Conservation (phyloP, 53 echinoderm and acorn worm species). For the Crossaster papposus region DNA sequence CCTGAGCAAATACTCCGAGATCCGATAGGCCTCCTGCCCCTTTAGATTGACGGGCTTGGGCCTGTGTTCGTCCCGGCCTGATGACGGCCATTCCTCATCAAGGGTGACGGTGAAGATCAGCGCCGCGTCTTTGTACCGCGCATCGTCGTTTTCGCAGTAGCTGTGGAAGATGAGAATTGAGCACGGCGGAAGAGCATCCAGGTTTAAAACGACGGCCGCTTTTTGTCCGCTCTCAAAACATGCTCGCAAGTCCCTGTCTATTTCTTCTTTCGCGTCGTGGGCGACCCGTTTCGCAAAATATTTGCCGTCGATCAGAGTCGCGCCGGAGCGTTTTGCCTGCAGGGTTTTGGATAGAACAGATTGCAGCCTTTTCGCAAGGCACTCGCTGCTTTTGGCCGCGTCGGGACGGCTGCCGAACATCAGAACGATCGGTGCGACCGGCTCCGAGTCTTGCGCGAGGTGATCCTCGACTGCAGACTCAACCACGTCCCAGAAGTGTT, state of each 20-base stretch:
- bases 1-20: constrained; percentile 21
- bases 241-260: constrained; percentile 42
- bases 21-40: background rate
- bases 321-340: background rate
- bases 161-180: constrained; percentile 87
- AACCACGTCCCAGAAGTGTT: constrained; percentile 65
- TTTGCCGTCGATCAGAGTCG: constrained; percentile 50
- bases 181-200: constrained; percentile 83
- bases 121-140: constrained; percentile 79
- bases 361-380: constrained; percentile 54
- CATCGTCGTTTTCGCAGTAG: constrained; percentile 93
- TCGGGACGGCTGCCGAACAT: constrained; percentile 55
- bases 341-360: constrained; percentile 39
- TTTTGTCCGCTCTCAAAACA: constrained; percentile 49
- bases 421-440: constrained; percentile 55
- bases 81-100: background rate
- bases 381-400: constrained; percentile 21
- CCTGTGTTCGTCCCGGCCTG: background rate
- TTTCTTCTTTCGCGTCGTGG: constrained; percentile 51
- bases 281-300: constrained; percentile 2
- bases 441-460: constrained; percentile 26
- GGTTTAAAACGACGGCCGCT: constrained; percentile 37
- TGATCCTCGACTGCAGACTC: constrained; percentile 38
- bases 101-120: constrained; percentile 78
- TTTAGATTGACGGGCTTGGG: background rate